Conservation (phyloP, 2,888 invertebrate genomes). For the Julus scandinavius region DNA sequence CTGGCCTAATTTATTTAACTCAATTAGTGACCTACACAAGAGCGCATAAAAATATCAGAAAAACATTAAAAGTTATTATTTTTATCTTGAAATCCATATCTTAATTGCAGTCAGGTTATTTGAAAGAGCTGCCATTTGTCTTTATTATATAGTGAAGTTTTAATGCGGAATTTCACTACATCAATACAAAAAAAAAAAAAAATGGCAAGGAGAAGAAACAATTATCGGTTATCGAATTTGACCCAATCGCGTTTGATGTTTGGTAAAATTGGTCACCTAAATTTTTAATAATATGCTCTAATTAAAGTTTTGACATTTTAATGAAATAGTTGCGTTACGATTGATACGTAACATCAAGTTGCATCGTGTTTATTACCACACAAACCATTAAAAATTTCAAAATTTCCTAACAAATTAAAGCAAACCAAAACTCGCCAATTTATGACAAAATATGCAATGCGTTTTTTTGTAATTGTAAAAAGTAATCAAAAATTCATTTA, state of each 20-base stretch:
- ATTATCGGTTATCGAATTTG: not conserved
- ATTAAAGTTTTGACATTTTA: too few relatives aligned
- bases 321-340: too few relatives aligned
- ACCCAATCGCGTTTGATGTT: not conserved
- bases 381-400: too few relatives aligned
- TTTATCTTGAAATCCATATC: conserved; percentile 36
- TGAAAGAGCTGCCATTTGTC: not conserved
- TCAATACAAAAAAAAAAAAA: not conserved
- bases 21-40: conserved; percentile 46
- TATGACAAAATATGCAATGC: too few relatives aligned
- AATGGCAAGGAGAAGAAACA: not conserved
- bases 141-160: not conserved
- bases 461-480: too few relatives aligned
- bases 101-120: not conserved
- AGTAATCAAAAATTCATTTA: too few relatives aligned
- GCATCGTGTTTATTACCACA: too few relatives aligned
- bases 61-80: conserved; percentile 25
- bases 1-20: conserved; percentile 18
- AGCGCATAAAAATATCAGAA: not conserved
- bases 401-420: too few relatives aligned
- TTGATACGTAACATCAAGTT: too few relatives aligned
- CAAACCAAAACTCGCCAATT: too few relatives aligned
- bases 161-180: not conserved
- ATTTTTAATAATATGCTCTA: not conserved
- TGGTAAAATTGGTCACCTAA: not conserved